These are phyloP conservation scores for Drosophila infuscata DNA, from an alignment of 2,888 invertebrate genomes.

Conservation along the genomic window DNA sequence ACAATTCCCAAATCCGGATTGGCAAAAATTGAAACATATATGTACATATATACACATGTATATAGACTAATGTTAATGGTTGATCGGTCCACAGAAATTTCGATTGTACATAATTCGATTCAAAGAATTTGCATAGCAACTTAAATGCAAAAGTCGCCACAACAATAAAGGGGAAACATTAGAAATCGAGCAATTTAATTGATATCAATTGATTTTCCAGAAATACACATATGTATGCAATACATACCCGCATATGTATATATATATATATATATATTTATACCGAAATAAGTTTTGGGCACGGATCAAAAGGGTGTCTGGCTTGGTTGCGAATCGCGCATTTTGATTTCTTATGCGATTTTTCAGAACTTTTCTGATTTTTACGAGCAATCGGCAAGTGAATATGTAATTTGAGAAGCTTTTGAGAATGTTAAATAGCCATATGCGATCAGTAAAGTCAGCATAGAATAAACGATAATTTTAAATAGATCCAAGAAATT, in stretches of 20 bases:
- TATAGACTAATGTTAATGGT: constrained; percentile 23
- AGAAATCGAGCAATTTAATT: constrained; percentile 51
- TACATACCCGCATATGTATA: constrained; percentile 1
- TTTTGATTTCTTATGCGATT: constrained; percentile 40
- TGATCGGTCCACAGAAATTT: constrained; percentile 15
- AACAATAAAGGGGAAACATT: constrained; percentile 13
- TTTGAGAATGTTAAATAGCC: neutral
- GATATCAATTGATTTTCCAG: constrained; percentile 65
- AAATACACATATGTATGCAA: neutral
- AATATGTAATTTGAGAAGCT: constrained; percentile 58
- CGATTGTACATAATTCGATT: constrained; percentile 53
- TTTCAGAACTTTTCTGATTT: constrained; percentile 17
- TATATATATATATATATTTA: neutral
- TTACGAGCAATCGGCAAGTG: constrained; percentile 1
- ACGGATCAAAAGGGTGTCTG: constrained; percentile 30
- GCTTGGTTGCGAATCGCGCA: neutral
- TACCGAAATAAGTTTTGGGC: constrained; percentile 29
- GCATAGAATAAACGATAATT: neutral
- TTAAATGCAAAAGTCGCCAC: constrained; percentile 17
- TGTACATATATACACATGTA: neutral
- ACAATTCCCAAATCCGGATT: constrained; percentile 7
- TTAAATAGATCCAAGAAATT: neutral
- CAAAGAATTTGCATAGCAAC: constrained; percentile 59
- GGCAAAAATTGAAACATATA: constrained; percentile 2
- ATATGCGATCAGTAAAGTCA: neutral